A percentile compares a stretch with the other conserved stretches of the same genome.
phyloP scores from a whole-genome alignment of 2,888 invertebrate genomes.

The Acanthosepion pharaonis region DNA sequence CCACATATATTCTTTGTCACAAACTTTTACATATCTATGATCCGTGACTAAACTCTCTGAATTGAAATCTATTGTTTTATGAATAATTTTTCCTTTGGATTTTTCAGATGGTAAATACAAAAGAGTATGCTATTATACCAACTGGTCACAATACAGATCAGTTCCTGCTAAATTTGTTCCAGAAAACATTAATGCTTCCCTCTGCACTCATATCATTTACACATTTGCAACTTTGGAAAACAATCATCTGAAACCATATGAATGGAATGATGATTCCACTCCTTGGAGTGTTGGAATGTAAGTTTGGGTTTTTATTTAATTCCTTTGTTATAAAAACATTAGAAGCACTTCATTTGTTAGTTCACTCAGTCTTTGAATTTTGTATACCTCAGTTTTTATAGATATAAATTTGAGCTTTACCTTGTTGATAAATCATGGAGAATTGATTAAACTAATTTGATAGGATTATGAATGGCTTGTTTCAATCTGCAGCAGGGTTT shows the following conservation, averaged over 20 bases:
- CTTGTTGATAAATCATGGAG: not conserved
- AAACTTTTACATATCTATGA: too few relatives aligned
- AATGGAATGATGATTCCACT: slow-evolving; percentile 86
- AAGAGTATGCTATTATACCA: slow-evolving; percentile 90
- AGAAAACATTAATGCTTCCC: slow-evolving; percentile 92
- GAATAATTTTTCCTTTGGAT: too few relatives aligned
- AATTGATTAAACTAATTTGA: not conserved
- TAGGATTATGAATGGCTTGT: not conserved
- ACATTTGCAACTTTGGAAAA: slow-evolving; percentile 99
- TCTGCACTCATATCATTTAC: slow-evolving; percentile 96
- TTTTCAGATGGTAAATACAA: slow-evolving; percentile 45
- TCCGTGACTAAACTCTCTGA: too few relatives aligned
- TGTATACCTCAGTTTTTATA: not conserved
- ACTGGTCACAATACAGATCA: slow-evolving; percentile 97
- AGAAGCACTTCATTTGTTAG: not conserved
- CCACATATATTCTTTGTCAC: too few relatives aligned
- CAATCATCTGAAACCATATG: slow-evolving; percentile 91
- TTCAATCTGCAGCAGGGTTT: not conserved
- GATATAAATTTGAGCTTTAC: not conserved
- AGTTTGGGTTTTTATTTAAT: slow-evolving; percentile 20
- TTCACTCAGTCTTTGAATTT: not conserved
- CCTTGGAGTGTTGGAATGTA: slow-evolving; percentile 54
- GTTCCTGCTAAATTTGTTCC: slow-evolving; percentile 93
- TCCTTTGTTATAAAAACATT: not conserved
- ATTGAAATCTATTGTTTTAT: too few relatives aligned